Conservation (phyloP, 2,888 invertebrate genomes). For the Cetonia aurata region DNA sequence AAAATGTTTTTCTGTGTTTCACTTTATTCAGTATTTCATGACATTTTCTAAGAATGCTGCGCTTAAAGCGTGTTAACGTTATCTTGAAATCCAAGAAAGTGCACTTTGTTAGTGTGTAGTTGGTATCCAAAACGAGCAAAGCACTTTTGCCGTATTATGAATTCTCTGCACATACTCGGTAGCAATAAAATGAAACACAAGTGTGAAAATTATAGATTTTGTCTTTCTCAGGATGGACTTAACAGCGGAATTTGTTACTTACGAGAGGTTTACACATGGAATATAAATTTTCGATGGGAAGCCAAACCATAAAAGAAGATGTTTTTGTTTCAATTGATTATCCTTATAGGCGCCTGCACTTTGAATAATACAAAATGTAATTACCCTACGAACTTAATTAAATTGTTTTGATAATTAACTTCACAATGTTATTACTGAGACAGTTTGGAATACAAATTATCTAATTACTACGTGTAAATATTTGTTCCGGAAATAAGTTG, state of each 20-base stretch:
- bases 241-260: conserved; percentile 14
- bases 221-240: conserved; percentile 33
- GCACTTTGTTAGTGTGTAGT: not conserved
- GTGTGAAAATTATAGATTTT: conserved; percentile 39
- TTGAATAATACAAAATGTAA: not conserved
- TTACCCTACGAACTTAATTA: conserved; percentile 9
- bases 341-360: conserved; percentile 1
- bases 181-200: conserved; percentile 39
- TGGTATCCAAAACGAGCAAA: not conserved
- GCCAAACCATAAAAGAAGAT: conserved; percentile 15
- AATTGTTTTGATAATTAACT: conserved; percentile 3
- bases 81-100: not conserved
- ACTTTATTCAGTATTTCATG: not conserved
- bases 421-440: too few relatives aligned
- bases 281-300: conserved; percentile 34
- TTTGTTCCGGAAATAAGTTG: too few relatives aligned
- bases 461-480: too few relatives aligned
- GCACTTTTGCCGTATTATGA: conserved; percentile 12
- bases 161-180: conserved; percentile 10
- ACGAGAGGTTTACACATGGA: conserved; percentile 15
- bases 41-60: not conserved
- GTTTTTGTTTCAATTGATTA: not conserved
- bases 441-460: too few relatives aligned
- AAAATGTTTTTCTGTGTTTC: not conserved
- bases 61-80: not conserved